Percentiles rank a stretch among this genome's conserved stretches.
These are phyloP conservation scores for Oncorhynchus kisutch DNA, from an alignment of 2,113 vertebrate species.

Conservation along the genomic window DNA sequence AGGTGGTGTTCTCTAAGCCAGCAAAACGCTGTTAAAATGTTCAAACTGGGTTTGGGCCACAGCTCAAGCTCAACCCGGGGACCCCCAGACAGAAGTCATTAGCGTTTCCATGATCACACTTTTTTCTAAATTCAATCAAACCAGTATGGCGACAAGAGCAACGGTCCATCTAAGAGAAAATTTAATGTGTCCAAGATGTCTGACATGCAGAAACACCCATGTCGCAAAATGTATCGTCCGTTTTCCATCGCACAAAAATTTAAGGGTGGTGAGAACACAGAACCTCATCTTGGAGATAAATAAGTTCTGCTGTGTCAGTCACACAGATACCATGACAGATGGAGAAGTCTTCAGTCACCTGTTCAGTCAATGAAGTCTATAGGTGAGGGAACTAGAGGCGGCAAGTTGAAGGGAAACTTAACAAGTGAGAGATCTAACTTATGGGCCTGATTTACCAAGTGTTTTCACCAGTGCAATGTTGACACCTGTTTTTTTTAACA, in stretches of 20 bases:
- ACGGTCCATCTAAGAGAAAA: constrained; percentile 32
- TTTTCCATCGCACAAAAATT: constrained; percentile 13
- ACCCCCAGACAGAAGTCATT: constrained; percentile 31
- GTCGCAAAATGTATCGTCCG: constrained; percentile 13
- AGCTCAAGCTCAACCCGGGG: neutral
- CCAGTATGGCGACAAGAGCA: constrained; percentile 27
- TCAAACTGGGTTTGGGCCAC: constrained; percentile 22
- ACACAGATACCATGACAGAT: constrained; percentile 17
- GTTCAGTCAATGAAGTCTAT: constrained; percentile 21
- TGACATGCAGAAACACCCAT: constrained; percentile 57
- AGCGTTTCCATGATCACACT: constrained; percentile 22
- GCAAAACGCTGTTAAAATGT: constrained; percentile 42
- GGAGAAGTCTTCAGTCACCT: constrained; percentile 31
- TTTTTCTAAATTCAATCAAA: constrained; percentile 17
- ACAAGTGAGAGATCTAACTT: constrained; percentile 21
- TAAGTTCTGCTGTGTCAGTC: constrained; percentile 7
- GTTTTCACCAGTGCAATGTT: constrained; percentile 63
- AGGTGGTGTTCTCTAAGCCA: neutral
- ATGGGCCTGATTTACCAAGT: constrained; percentile 40
- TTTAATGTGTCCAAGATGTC: constrained; percentile 37
- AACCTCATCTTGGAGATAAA: constrained; percentile 23
- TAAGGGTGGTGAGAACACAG: constrained; percentile 6
- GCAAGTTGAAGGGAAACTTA: constrained; percentile 32
- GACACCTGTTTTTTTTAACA: neutral
- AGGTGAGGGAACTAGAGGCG: neutral